Evolutionary conservation across 2,888 invertebrate species (phyloP).

Genomic region (Schizaphis graminum): DNA sequence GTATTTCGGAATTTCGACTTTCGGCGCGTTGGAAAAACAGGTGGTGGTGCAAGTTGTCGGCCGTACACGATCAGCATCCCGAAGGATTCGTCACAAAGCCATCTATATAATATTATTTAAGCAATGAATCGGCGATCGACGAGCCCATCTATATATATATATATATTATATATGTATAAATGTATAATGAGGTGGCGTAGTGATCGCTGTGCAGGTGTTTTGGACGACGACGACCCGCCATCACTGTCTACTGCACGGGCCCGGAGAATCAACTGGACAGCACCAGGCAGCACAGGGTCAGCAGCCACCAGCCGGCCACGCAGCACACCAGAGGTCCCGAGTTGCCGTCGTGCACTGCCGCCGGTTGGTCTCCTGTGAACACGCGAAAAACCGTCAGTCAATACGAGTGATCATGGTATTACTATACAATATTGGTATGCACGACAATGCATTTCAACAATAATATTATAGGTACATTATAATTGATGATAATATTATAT

Average conservation of each 20-base stretch:
- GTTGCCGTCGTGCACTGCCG: constrained; percentile 68
- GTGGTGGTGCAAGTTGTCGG: background rate
- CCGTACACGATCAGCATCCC: background rate
- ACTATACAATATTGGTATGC: too few species aligned
- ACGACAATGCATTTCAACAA: too few species aligned
- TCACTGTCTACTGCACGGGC: background rate
- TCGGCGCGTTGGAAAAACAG: background rate
- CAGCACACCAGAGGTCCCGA: constrained; percentile 68
- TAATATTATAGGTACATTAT: too few species aligned
- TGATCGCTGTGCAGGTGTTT: background rate
- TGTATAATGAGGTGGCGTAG: background rate
- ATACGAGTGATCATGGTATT: background rate
- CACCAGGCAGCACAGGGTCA: constrained; percentile 67
- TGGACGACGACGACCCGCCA: background rate
- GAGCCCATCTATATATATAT: background rate
- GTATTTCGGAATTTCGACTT: background rate
- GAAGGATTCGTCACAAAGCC: background rate
- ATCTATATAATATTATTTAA: background rate
- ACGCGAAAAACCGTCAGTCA: background rate
- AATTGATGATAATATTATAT: too few species aligned
- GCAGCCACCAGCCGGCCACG: constrained; percentile 68
- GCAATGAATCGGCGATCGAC: background rate
- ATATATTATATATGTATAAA: too few species aligned
- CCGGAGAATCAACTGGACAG: constrained; percentile 58
- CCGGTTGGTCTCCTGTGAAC: constrained; percentile 68